Evolutionary conservation across 1,140 invertebrate genomes (phyloP), one percentile per base, ranked within the genome.

Genomic region (Meteorus sp.): DNA sequence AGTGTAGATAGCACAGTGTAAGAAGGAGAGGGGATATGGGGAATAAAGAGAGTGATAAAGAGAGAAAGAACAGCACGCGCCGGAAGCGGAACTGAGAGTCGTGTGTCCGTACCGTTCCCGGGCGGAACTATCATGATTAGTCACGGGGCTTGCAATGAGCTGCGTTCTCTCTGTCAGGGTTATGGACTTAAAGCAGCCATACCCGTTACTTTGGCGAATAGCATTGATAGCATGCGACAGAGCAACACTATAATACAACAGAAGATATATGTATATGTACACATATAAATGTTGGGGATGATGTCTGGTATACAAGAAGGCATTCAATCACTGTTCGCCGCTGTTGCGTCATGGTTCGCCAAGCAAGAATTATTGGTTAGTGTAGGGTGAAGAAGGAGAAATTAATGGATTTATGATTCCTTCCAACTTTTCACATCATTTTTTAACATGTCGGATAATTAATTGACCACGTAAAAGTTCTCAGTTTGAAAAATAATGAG

Each of bases 91-190:
- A 79, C 76, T 66, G 70, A 77, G 66, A 75, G 77, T 78, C 77
- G 77, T 78, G 77, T 79, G 77, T 75, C 78, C 70, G 72, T 65
- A 73, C 72, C 76, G 73, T 79, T 79, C 74, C 73, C 76, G 68
- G 66, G 68, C 77, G 77, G 77, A 79, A 79, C 78, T 78, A 78
- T 78, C 75, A 74, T 78, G 77, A 79, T 79, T 79, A 79, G 77
- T 79, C 78, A 79, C 71, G 76, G 73, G 61, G 66, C 64, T 64
- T 72, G 69, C 68, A 73, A 69, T 67, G 69, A 68, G 65, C 64
- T 62, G 15, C 62, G 63, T 27, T 60, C 51, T 43, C 39, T 17
- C 31, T 27, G 22, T 37, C 35, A 2, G 27, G 44, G 44, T 11
- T n/a, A n/a, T 13, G 15, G 22, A 35, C 44, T 55, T 33, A 11